Evolutionary conservation across 2,797 vertebrate species (phyloP).

Genomic region (Distichodus sexfasciatus): DNA sequence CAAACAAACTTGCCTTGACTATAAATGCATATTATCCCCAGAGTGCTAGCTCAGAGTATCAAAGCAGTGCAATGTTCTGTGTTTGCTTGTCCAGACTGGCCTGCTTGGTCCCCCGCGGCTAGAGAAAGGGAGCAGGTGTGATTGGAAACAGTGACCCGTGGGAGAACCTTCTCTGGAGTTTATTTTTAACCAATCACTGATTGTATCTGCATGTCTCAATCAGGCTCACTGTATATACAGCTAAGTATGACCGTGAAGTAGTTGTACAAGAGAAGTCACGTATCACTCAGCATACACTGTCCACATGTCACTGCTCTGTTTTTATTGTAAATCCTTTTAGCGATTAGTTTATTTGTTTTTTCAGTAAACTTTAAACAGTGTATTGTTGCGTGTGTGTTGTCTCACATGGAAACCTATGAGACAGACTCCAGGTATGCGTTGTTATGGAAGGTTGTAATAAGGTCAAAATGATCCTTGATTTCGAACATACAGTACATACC

Average conservation of each 20-base stretch:
- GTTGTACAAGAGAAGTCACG: conserved; percentile 7
- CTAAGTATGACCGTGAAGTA: background rate
- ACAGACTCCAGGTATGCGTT: background rate
- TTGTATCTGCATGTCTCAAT: conserved; percentile 38
- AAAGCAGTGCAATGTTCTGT: conserved; percentile 36
- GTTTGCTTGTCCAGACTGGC: conserved; percentile 64
- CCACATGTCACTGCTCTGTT: background rate
- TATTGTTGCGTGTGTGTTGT: background rate
- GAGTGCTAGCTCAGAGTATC: conserved; percentile 15
- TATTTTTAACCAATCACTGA: conserved; percentile 24
- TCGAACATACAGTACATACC: background rate
- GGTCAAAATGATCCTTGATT: background rate
- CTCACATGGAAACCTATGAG: background rate
- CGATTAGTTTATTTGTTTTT: background rate
- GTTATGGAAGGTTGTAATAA: background rate
- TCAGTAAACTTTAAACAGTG: background rate
- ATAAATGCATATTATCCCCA: background rate
- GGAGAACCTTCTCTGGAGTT: conserved; percentile 48
- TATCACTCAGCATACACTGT: background rate
- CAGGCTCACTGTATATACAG: conserved; percentile 15
- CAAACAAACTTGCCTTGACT: too few species aligned
- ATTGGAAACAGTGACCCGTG: conserved; percentile 52
- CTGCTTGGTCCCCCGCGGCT: conserved; percentile 58
- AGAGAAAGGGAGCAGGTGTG: conserved; percentile 64
- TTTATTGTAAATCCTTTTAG: background rate